phyloP scores from a whole-genome alignment of 2,888 invertebrate genomes.

The Metellina segmentata region DNA sequence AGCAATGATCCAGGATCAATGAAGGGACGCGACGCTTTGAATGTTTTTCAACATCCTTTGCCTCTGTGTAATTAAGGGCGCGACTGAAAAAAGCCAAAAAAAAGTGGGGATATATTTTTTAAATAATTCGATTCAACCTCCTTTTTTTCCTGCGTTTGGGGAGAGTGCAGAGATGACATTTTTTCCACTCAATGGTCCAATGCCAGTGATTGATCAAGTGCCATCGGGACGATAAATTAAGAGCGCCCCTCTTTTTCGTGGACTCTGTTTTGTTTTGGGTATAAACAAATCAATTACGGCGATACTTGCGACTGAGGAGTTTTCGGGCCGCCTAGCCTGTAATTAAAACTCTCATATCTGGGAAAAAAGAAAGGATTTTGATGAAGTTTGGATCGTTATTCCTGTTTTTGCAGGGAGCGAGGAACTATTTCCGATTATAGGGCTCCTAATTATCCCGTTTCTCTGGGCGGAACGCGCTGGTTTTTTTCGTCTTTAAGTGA shows the following conservation, averaged over 20 bases:
- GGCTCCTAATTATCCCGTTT: conserved; percentile 70
- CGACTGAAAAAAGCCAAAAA: conserved; percentile 14
- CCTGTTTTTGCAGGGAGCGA: conserved; percentile 57
- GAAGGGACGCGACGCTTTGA: neutral
- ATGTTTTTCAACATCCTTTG: conserved; percentile 34
- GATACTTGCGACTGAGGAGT: conserved; percentile 23
- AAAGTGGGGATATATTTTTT: neutral
- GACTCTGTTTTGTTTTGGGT: conserved; percentile 56
- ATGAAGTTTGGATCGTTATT: conserved; percentile 63
- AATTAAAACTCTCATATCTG: conserved; percentile 67
- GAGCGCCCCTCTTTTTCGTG: conserved; percentile 24
- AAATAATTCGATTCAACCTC: neutral
- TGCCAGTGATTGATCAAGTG: conserved; percentile 68
- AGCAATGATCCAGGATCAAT: conserved; percentile 64
- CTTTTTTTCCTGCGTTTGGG: neutral
- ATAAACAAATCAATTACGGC: conserved; percentile 75
- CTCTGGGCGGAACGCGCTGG: conserved; percentile 52
- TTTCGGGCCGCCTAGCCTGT: conserved; percentile 39
- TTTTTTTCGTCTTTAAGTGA: conserved; percentile 18
- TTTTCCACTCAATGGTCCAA: conserved; percentile 62
- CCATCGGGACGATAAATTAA: conserved; percentile 57
- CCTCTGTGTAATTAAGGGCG: conserved; percentile 61
- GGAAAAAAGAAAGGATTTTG: conserved; percentile 65
- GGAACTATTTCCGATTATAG: conserved; percentile 71
- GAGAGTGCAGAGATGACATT: conserved; percentile 15